Conservation (phyloP, 1,140 invertebrate species). For the Drosophila murphyi region DNA sequence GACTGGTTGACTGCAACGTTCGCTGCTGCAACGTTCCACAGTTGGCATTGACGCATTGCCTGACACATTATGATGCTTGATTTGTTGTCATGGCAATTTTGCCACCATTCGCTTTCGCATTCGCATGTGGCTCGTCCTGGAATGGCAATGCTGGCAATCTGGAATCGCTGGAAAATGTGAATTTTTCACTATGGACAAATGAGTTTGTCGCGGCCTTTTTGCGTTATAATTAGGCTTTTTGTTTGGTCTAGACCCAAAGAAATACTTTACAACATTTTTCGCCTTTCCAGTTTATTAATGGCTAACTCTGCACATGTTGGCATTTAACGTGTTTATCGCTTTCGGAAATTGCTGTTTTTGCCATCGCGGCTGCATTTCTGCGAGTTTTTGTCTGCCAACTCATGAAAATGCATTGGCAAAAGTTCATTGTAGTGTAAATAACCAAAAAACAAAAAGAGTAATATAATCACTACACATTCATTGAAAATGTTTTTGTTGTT, state of each 20-base stretch:
- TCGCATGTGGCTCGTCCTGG: conserved; percentile 36
- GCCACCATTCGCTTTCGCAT: conserved; percentile 59
- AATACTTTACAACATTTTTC: conserved; percentile 72
- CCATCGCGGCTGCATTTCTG: conserved; percentile 19
- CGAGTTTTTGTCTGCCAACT: not conserved
- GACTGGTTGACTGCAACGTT: conserved; percentile 5
- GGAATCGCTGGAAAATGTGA: conserved; percentile 58
- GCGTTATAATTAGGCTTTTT: conserved; percentile 76
- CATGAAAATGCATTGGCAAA: conserved; percentile 6
- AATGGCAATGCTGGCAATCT: conserved; percentile 64
- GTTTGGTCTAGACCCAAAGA: conserved; percentile 27
- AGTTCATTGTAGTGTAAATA: conserved; percentile 25
- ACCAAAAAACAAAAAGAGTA: not conserved
- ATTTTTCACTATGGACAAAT: conserved; percentile 81
- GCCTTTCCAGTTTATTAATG: conserved; percentile 75
- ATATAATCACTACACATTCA: not conserved
- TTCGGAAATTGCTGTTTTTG: conserved; percentile 57
- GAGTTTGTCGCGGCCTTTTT: conserved; percentile 80
- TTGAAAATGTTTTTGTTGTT: not conserved
- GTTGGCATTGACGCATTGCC: conserved; percentile 77
- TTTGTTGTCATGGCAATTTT: conserved; percentile 81
- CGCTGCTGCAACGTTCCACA: conserved; percentile 35
- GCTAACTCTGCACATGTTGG: conserved; percentile 70
- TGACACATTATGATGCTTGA: conserved; percentile 83
- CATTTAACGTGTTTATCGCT: conserved; percentile 56